Conservation (phyloP, 1,140 invertebrate genomes). For the Solenopsis fugax region DNA sequence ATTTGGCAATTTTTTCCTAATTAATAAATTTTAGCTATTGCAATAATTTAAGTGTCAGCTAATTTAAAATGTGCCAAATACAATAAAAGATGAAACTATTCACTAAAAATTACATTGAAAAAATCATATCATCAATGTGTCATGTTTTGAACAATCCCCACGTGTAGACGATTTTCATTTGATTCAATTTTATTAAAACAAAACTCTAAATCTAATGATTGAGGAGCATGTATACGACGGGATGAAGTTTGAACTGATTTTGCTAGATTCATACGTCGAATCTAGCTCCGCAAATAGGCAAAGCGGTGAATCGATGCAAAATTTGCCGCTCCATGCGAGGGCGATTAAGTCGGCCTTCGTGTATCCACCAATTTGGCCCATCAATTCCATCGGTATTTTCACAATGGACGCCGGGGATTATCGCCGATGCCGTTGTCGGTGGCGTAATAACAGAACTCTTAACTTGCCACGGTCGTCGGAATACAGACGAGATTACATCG, state of each 20-base stretch:
- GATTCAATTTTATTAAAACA: too few relatives aligned
- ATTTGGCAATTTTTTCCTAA: too few relatives aligned
- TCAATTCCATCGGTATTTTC: slow-evolving; percentile 18
- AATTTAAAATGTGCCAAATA: too few relatives aligned
- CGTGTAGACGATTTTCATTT: too few relatives aligned
- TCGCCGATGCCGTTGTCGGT: background rate
- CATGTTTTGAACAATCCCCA: too few relatives aligned
- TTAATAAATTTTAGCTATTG: too few relatives aligned
- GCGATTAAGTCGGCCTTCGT: slow-evolving; percentile 27
- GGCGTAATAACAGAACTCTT: slow-evolving; percentile 40
- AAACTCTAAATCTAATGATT: too few relatives aligned
- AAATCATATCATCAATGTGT: too few relatives aligned
- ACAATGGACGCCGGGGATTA: slow-evolving; percentile 13
- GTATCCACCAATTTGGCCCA: slow-evolving; percentile 9
- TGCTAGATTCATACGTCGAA: background rate
- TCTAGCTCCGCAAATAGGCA: background rate
- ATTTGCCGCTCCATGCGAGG: background rate
- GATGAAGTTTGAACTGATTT: background rate
- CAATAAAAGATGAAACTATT: too few relatives aligned
- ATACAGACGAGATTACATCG: slow-evolving; percentile 37
- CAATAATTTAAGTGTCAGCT: too few relatives aligned
- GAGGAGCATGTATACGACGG: background rate
- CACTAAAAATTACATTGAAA: too few relatives aligned
- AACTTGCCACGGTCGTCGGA: slow-evolving; percentile 34
- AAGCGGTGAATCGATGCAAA: slow-evolving; percentile 1